A percentile compares a stretch with the other conserved stretches of the same genome.
These are phyloP conservation scores for Nannospalax galili DNA, from an alignment of 2,113 vertebrate genomes.

Conservation along the genomic window DNA sequence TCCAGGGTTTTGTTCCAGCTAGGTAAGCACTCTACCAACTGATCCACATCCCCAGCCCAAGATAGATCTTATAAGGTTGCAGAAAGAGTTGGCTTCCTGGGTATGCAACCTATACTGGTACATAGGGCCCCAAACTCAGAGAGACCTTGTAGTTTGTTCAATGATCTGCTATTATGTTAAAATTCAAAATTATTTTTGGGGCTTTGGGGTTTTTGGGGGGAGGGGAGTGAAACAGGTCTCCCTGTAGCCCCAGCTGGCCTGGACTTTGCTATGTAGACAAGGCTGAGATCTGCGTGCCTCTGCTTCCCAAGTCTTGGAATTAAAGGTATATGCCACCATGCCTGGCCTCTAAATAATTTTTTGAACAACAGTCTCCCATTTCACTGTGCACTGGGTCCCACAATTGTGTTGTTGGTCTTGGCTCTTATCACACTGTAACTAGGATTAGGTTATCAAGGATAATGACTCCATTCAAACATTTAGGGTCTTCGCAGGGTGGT, in stretches of 20 bases:
- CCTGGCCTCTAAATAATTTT: background rate
- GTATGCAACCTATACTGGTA: too few relatives aligned
- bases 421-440: background rate
- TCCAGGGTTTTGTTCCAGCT: too few relatives aligned
- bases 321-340: too few relatives aligned
- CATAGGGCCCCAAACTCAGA: background rate
- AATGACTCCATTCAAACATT: background rate
- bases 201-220: too few relatives aligned
- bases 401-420: background rate
- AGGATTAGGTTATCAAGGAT: background rate
- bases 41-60: background rate
- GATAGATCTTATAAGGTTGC: background rate
- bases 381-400: background rate
- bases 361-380: background rate
- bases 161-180: background rate
- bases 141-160: background rate
- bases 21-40: background rate
- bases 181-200: slow-evolving; percentile 2
- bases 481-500: background rate
- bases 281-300: too few relatives aligned
- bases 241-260: too few relatives aligned
- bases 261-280: too few relatives aligned
- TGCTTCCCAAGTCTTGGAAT: too few relatives aligned
- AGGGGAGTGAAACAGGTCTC: too few relatives aligned
- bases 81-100: background rate